These are phyloP conservation scores for Rhingia campestris DNA, from an alignment of 2,888 invertebrate genomes.

Conservation along the genomic window DNA sequence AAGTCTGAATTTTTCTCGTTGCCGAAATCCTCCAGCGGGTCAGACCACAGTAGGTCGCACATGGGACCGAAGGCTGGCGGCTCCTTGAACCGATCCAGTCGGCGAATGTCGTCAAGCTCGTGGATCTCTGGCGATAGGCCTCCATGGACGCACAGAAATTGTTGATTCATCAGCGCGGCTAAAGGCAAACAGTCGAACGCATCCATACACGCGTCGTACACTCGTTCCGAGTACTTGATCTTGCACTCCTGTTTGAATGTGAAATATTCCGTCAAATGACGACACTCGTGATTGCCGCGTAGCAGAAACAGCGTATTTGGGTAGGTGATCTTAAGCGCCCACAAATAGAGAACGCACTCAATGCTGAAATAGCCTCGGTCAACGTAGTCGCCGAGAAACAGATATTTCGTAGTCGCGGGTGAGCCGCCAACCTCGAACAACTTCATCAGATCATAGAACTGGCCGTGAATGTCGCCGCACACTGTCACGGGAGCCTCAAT, in stretches of 20 bases:
- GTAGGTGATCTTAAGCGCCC: constrained; percentile 99
- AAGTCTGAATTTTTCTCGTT: constrained; percentile 98
- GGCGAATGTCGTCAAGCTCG: constrained; percentile 97
- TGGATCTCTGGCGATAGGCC: constrained; percentile 99
- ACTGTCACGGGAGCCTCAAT: constrained; percentile 99
- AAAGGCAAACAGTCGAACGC: constrained; percentile 99
- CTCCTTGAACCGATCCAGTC: constrained; percentile 99
- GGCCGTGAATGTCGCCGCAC: constrained; percentile 99
- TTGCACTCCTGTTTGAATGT: constrained; percentile 99
- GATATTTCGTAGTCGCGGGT: constrained; percentile 98
- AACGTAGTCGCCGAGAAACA: constrained; percentile 99
- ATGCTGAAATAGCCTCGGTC: constrained; percentile 95
- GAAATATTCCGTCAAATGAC: constrained; percentile 99
- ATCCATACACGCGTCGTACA: constrained; percentile 99
- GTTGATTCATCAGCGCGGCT: constrained; percentile 99
- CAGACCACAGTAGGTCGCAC: constrained; percentile 99
- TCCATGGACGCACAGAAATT: constrained; percentile 99
- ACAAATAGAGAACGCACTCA: constrained; percentile 98
- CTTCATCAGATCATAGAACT: constrained; percentile 99
- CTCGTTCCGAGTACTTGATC: constrained; percentile 99
- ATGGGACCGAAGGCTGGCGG: constrained; percentile 99
- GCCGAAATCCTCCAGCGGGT: constrained; percentile 99
- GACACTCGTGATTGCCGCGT: constrained; percentile 99
- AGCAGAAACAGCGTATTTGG: constrained; percentile 99
- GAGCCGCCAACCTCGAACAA: constrained; percentile 99